Evolutionary conservation across 64 coral and sea anemone genomes (phyloP).

Genomic region (Pocillopora damicornis): DNA sequence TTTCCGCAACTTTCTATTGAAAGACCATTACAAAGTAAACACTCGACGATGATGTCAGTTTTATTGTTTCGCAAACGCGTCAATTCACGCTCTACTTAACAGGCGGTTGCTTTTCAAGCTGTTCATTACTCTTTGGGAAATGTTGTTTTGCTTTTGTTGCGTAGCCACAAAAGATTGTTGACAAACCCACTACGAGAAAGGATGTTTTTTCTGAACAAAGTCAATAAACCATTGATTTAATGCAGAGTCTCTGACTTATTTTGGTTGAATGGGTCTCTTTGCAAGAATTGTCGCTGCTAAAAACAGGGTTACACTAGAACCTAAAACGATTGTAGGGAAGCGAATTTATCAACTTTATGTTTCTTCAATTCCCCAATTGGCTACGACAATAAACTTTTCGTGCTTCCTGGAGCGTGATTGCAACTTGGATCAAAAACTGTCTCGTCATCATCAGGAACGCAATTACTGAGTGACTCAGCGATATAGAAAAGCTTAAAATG

Average conservation of each 20-base stretch:
- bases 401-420: background rate
- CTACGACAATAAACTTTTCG: background rate
- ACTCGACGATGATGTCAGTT: background rate
- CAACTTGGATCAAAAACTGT: background rate
- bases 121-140: background rate
- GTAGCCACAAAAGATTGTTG: constrained; percentile 5
- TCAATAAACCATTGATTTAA: background rate
- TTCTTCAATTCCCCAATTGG: too few species aligned
- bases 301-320: too few species aligned
- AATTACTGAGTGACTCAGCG: background rate
- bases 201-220: background rate
- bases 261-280: too few species aligned
- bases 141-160: background rate
- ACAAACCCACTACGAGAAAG: background rate
- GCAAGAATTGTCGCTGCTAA: too few species aligned
- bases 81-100: constrained; percentile 10
- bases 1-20: background rate
- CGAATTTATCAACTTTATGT: too few species aligned
- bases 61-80: background rate
- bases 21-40: background rate
- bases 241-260: background rate
- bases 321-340: too few species aligned
- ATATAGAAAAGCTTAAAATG: background rate
- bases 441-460: background rate
- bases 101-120: background rate